Base-by-base conservation (phyloP, 1,140 invertebrate species). In the Drosophila jambulina region DNA sequence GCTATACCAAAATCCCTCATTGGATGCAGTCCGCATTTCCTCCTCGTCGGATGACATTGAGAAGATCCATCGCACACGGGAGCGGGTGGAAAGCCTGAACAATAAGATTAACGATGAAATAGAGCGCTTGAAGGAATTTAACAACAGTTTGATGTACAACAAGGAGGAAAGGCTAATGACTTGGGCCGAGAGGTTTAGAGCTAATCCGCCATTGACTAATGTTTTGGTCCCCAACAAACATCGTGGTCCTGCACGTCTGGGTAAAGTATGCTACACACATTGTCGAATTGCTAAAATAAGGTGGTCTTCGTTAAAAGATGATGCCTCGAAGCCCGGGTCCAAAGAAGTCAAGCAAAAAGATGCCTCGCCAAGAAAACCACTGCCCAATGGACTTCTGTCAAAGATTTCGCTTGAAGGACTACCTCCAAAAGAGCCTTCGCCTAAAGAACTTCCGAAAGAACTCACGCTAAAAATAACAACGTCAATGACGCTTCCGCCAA, bases 51-150 rank as follows among this genome's bases (percentile, higher is more conserved):
- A 17, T 6, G 19, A 10, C 15, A 25, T 54, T 4, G 17, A 10
- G 9, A 70, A 74, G 21, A 46, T 78, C 9, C 15, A 70, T 21
- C 34, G 46, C 9, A 67, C 75, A 6, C 60, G 42, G 1, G 15
- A 57, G 2, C 23, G 76, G 10, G 63, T 88, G 17, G 32, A 63
- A 1, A 7, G 17, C 0, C 32, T 87, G 1, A 61, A 80, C n/a
- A 13, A 27, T 4, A 38, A 56, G 54, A 88, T 87, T 29, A 59
- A 68, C 21, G 15, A 49, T 45, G 84, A 87, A 29, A 78, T 87
- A 3, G 58, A 25, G 0, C 72, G 48, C 21, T 19, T 87, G 6
- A 80, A 75, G 17, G 45, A 53, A 2, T 80, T 80, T 13, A 62
- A 65, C 0, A 17, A 68, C 2, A 34, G 40, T 15, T 58, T 78